Evolutionary conservation across 2,888 invertebrate genomes (phyloP).

Genomic region (Sarcophaga caerulescens): DNA sequence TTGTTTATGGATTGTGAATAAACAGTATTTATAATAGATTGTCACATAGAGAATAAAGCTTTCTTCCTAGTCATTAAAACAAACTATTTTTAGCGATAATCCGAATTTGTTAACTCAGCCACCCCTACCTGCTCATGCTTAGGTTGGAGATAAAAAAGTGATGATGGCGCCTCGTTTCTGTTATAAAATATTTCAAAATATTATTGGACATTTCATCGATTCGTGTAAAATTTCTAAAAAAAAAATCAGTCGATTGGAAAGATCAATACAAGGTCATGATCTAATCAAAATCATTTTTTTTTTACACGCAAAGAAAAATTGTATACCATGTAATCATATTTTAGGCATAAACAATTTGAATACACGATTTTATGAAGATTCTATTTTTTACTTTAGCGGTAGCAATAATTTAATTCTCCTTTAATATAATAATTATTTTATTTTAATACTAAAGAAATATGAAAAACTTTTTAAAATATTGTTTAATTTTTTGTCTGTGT

Average conservation of each 20-base stretch:
- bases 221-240: conserved; percentile 9
- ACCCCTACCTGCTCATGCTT: conserved; percentile 20
- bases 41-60: conserved; percentile 3
- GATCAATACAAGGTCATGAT: conserved; percentile 1
- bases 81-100: background rate
- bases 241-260: background rate
- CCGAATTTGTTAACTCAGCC: conserved; percentile 36
- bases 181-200: conserved; percentile 15
- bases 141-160: conserved; percentile 6
- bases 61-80: conserved; percentile 28
- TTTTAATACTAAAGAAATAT: too few species aligned
- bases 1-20: background rate
- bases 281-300: background rate
- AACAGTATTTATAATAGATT: background rate
- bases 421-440: too few species aligned
- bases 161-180: conserved; percentile 38
- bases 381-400: too few species aligned
- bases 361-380: too few species aligned
- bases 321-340: too few species aligned
- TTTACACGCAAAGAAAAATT: conserved; percentile 26
- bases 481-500: background rate
- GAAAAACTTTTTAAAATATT: background rate
- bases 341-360: too few species aligned
- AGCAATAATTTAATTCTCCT: too few species aligned
- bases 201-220: conserved; percentile 13